phyloP scores from a whole-genome alignment of 1,140 invertebrate genomes.

The Ostrea edulis region DNA sequence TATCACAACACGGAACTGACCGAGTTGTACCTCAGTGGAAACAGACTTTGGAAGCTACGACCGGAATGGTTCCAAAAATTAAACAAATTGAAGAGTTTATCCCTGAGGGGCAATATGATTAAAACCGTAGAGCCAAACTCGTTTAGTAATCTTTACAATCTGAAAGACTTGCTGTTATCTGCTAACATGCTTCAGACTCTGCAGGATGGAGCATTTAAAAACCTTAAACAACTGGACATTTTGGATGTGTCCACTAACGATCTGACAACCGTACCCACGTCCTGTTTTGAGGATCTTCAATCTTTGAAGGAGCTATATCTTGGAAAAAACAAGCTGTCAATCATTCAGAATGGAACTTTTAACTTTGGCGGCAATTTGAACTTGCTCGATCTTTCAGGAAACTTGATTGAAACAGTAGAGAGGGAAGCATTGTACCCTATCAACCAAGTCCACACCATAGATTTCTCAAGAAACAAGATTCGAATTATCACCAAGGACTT shows the following conservation, averaged over 20 bases:
- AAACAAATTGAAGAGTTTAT: constrained; percentile 41
- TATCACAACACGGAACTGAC: constrained; percentile 31
- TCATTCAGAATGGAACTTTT: constrained; percentile 46
- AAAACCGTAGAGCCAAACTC: constrained; percentile 19
- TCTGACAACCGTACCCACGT: constrained; percentile 13
- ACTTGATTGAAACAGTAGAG: constrained; percentile 43
- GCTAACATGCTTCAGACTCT: constrained; percentile 44
- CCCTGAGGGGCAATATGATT: constrained; percentile 46
- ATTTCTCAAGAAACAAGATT: constrained; percentile 47
- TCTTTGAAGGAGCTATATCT: constrained; percentile 45
- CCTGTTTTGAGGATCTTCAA: constrained; percentile 41
- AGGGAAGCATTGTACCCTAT: constrained; percentile 20
- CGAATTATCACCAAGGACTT: constrained; percentile 2
- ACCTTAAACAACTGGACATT: constrained; percentile 36
- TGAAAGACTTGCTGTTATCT: constrained; percentile 46
- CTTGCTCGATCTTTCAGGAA: constrained; percentile 47
- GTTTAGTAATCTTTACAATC: constrained; percentile 45
- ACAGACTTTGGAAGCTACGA: constrained; percentile 46
- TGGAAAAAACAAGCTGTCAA: constrained; percentile 41
- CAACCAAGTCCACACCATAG: constrained; percentile 23
- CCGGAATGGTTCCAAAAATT: constrained; percentile 45
- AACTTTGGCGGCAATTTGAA: constrained; percentile 21
- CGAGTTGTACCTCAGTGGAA: constrained; percentile 45
- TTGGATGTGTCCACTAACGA: constrained; percentile 50
- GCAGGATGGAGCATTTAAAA: constrained; percentile 45